Evolutionary conservation across 2,797 vertebrate genomes (phyloP).

Genomic region (Sitta carolinensis): DNA sequence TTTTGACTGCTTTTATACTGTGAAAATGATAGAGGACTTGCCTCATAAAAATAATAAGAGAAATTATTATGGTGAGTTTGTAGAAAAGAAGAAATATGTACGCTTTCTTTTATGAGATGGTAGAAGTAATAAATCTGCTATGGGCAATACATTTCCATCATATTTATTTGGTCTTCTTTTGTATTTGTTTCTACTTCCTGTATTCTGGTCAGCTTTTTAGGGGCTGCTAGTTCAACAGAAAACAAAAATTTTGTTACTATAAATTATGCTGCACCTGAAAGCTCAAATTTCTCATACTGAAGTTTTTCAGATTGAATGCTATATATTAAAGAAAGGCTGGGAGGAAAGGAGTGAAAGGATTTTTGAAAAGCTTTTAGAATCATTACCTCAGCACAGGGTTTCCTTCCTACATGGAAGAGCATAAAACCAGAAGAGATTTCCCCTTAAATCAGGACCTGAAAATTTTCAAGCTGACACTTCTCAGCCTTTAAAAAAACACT

Average conservation of each 20-base stretch:
- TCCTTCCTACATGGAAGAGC: background rate
- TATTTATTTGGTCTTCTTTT: background rate
- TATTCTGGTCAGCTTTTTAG: background rate
- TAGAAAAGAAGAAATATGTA: constrained; percentile 18
- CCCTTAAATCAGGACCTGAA: background rate
- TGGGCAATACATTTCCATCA: background rate
- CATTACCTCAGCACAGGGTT: background rate
- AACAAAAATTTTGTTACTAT: background rate
- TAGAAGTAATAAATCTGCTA: background rate
- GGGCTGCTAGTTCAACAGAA: background rate
- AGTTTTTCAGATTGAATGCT: background rate
- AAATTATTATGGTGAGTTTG: background rate
- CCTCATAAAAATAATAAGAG: background rate
- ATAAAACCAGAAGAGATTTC: background rate
- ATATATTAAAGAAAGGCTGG: background rate
- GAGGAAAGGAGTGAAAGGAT: background rate
- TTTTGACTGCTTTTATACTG: constrained; percentile 9
- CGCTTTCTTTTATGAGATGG: background rate
- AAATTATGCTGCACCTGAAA: background rate
- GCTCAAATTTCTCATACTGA: background rate
- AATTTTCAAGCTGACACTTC: background rate
- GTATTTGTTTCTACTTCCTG: background rate
- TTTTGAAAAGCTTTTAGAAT: background rate
- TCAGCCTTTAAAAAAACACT: background rate
- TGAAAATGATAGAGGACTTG: background rate